phyloP scores from a whole-genome alignment of 1,140 invertebrate species.

The Trichomalopsis sarcophagae region DNA sequence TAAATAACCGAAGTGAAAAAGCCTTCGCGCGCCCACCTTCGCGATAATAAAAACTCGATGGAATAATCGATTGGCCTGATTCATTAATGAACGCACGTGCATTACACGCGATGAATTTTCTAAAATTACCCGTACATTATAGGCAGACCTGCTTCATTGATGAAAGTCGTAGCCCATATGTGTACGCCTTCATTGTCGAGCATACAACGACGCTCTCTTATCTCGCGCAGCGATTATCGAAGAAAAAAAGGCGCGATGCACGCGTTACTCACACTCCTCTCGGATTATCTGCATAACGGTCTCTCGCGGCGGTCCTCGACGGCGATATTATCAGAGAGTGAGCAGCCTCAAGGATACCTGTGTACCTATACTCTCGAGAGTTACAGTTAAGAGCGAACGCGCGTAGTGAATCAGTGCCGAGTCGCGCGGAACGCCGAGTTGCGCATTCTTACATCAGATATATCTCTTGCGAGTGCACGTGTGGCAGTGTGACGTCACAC shows the following conservation, averaged over 20 bases:
- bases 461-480: neutral
- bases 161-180: neutral
- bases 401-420: neutral
- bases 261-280: neutral
- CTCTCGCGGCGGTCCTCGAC: neutral
- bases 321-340: neutral
- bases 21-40: neutral
- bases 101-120: neutral
- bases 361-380: neutral
- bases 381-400: neutral
- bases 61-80: neutral
- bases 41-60: neutral
- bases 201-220: neutral
- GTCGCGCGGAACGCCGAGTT: neutral
- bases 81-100: neutral
- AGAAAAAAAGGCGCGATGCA: neutral
- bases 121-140: neutral
- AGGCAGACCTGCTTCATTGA: neutral
- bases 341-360: neutral
- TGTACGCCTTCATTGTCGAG: neutral
- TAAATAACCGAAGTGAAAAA: neutral
- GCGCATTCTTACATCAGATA: neutral
- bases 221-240: neutral
- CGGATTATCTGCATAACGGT: slow-evolving; percentile 27
- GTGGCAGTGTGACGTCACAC: neutral